Percentiles rank a stretch among this genome's conserved stretches.
phyloP scores from a whole-genome alignment of 2,797 vertebrate genomes.

The Gymnopithys bicolor region DNA sequence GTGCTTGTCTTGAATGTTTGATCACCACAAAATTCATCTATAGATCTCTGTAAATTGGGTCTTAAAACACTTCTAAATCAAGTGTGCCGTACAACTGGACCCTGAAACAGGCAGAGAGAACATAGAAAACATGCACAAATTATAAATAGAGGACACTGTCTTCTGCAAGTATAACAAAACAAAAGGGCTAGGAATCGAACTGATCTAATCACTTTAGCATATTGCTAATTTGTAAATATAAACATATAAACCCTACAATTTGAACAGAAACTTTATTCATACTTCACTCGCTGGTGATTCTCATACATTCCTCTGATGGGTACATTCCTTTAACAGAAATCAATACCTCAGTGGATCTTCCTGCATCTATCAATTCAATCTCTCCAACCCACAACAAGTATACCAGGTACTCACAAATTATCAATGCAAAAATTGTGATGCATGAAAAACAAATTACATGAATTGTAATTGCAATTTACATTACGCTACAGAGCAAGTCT shows the following conservation, averaged over 20 bases:
- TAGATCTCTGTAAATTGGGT: not conserved
- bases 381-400: not conserved
- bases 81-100: rapidly evolving
- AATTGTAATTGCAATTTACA: not conserved
- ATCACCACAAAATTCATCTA: not conserved
- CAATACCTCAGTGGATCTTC: not conserved
- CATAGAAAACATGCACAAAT: not conserved
- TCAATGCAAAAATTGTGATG: not conserved
- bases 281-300: not conserved
- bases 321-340: not conserved
- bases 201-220: not conserved
- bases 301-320: not conserved
- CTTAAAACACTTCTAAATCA: not conserved
- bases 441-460: not conserved
- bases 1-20: not conserved
- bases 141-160: not conserved
- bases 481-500: not conserved
- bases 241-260: not conserved
- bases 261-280: not conserved
- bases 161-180: not conserved
- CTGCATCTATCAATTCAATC: not conserved
- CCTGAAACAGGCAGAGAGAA: not conserved
- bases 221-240: not conserved
- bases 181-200: not conserved
- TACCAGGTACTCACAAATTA: not conserved